Evolutionary conservation across 1,140 invertebrate genomes (phyloP).

Genomic region (Drosophila jambulina): DNA sequence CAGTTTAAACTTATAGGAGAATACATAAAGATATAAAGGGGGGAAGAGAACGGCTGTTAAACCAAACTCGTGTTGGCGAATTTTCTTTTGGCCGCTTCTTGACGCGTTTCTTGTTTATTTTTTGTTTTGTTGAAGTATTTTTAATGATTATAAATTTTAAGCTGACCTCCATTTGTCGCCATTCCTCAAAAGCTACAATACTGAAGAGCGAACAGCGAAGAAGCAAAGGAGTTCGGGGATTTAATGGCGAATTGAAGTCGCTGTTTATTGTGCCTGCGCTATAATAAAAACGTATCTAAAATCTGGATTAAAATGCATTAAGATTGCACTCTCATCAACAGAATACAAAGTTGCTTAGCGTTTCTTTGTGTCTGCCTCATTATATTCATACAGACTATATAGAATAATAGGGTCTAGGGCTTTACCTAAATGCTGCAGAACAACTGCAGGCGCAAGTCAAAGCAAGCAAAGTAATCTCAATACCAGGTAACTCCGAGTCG

Average conservation of each 20-base stretch:
- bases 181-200: conserved; percentile 37
- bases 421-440: neutral
- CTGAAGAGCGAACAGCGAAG: conserved; percentile 24
- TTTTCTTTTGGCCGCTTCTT: conserved; percentile 63
- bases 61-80: conserved; percentile 36
- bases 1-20: conserved; percentile 9
- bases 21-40: conserved; percentile 14
- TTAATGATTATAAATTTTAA: conserved; percentile 34
- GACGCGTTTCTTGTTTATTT: conserved; percentile 37
- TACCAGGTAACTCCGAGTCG: conserved; percentile 12
- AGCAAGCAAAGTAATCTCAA: neutral
- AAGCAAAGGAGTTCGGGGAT: neutral
- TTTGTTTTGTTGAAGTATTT: conserved; percentile 15
- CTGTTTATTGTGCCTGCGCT: neutral
- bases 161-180: conserved; percentile 66
- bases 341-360: neutral
- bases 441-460: neutral
- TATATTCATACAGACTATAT: neutral
- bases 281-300: neutral
- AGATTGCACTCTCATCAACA: neutral
- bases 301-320: neutral
- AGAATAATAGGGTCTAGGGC: neutral
- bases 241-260: conserved; percentile 9
- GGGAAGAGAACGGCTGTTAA: conserved; percentile 4
- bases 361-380: too few relatives aligned